Conservation (phyloP, 2,797 vertebrate genomes). For the Natrix natrix region DNA sequence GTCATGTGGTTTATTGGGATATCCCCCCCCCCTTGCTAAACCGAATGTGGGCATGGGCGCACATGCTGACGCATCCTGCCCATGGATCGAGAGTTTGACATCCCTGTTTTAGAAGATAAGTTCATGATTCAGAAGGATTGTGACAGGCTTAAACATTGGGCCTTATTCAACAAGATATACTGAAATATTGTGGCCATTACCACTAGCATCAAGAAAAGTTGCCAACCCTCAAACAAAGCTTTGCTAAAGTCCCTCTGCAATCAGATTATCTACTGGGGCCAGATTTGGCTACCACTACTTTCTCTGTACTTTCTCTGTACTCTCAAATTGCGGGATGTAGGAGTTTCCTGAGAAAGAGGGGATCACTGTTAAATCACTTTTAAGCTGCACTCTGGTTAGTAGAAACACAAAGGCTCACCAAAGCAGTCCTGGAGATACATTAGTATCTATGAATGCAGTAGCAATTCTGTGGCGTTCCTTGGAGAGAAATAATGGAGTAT, state of each 20-base stretch:
- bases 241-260: not conserved
- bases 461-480: not conserved
- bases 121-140: not conserved
- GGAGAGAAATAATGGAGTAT: conserved; percentile 13
- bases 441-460: conserved; percentile 10
- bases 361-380: not conserved
- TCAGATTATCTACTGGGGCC: not conserved
- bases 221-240: not conserved
- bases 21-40: too few species aligned
- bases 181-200: not conserved
- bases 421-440: not conserved
- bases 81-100: too few species aligned
- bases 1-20: too few species aligned
- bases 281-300: not conserved
- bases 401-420: not conserved
- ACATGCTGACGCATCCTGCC: too few species aligned
- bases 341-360: not conserved
- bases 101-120: not conserved
- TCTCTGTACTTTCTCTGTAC: too few species aligned
- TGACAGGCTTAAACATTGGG: not conserved
- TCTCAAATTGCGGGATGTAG: not conserved
- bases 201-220: not conserved
- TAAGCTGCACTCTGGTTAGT: not conserved
- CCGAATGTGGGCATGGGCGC: too few species aligned
- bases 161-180: not conserved